Conservation (phyloP, 2,113 vertebrate genomes). For the Gasterosteus aculeatus region DNA sequence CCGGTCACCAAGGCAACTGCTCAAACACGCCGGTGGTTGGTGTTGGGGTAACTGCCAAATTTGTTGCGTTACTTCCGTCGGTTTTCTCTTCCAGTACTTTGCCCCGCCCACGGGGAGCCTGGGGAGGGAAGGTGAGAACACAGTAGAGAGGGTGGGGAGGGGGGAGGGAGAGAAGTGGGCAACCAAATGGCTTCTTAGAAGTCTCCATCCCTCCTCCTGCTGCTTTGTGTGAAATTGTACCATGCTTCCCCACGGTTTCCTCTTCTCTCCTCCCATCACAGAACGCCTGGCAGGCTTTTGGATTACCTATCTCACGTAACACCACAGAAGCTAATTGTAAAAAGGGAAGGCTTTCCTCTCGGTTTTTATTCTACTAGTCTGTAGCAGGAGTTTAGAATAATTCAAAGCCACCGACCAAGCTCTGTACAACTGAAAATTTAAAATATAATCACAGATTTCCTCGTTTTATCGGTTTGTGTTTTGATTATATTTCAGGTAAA, state of each 20-base stretch:
- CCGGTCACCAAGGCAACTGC: conserved; percentile 61
- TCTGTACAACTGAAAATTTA: neutral
- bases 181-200: conserved; percentile 33
- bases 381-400: neutral
- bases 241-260: conserved; percentile 19
- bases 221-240: conserved; percentile 39
- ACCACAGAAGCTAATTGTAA: neutral
- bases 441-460: neutral
- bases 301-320: conserved; percentile 7
- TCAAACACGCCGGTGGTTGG: conserved; percentile 69
- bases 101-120: conserved; percentile 60
- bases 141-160: neutral
- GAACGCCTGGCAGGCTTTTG: conserved; percentile 24
- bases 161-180: conserved; percentile 24
- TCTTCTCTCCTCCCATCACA: conserved; percentile 29
- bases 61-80: conserved; percentile 53
- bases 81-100: conserved; percentile 61
- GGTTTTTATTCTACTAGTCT: no score
- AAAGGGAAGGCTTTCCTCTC: neutral
- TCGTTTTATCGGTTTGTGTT: neutral
- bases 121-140: conserved; percentile 47
- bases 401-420: neutral
- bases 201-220: conserved; percentile 28
- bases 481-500: neutral
- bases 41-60: conserved; percentile 67